phyloP scores from a whole-genome alignment of 2,113 vertebrate species.

The Todiramphus saurophagus region DNA sequence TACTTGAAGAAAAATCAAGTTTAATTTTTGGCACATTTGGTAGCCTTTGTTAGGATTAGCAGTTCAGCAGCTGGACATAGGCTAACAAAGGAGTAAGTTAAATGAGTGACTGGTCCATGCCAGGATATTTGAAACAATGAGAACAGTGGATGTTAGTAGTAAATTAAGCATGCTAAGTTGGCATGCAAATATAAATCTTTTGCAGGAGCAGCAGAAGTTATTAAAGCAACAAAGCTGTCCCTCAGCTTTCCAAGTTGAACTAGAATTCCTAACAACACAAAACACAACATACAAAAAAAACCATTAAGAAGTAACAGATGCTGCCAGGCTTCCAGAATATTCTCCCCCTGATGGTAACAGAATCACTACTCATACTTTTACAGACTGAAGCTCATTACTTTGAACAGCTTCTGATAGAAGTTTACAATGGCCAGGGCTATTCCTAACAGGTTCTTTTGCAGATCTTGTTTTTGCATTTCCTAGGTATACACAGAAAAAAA shows the following conservation, averaged over 20 bases:
- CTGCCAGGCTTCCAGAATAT: neutral
- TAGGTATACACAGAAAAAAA: neutral
- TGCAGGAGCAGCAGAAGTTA: neutral
- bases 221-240: neutral
- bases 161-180: neutral
- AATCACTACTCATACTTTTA: neutral
- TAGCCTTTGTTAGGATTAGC: neutral
- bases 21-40: neutral
- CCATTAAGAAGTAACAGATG: neutral
- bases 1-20: neutral
- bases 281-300: neutral
- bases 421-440: neutral
- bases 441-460: neutral
- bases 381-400: neutral
- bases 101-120: neutral
- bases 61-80: neutral
- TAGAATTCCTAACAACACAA: neutral
- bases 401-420: neutral
- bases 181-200: neutral
- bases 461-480: neutral
- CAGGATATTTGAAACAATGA: neutral
- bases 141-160: neutral
- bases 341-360: neutral
- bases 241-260: neutral
- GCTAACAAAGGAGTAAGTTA: constrained; percentile 4